Evolutionary conservation across 2,113 vertebrate species (phyloP).

Genomic region (Myocastor coypus): DNA sequence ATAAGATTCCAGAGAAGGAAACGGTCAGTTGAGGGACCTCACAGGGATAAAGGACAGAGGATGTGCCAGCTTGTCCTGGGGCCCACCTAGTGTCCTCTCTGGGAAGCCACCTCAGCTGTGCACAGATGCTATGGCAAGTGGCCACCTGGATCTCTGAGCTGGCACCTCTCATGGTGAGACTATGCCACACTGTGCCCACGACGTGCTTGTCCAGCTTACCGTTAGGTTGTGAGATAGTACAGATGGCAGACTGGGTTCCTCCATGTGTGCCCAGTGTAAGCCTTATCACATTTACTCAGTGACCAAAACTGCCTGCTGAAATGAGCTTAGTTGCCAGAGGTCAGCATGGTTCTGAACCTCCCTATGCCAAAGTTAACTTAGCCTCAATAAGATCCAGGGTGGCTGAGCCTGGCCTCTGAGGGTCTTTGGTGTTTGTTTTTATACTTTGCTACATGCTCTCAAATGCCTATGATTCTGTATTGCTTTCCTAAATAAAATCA

Average conservation of each 20-base stretch:
- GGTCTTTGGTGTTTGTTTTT: background rate
- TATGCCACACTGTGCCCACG: no score
- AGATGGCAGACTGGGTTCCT: background rate
- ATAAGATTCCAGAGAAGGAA: background rate
- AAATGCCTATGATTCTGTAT: background rate
- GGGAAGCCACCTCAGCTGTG: background rate
- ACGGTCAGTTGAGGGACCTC: background rate
- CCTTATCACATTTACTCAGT: background rate
- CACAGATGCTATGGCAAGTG: no score
- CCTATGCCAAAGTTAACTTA: background rate
- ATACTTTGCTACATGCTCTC: background rate
- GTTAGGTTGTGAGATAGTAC: background rate
- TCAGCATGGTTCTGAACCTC: background rate
- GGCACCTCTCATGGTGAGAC: background rate
- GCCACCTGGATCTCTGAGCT: background rate
- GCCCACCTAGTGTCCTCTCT: background rate
- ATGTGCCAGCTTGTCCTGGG: rapidly evolving
- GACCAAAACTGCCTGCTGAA: background rate
- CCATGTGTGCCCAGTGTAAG: background rate
- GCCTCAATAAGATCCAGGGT: background rate
- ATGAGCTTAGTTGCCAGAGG: background rate
- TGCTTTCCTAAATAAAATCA: conserved; percentile 71
- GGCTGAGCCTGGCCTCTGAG: background rate
- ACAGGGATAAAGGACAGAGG: background rate
- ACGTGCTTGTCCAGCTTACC: background rate